These are phyloP conservation scores for Myodes glareolus DNA, from an alignment of 2,113 vertebrate genomes.

Conservation along the genomic window DNA sequence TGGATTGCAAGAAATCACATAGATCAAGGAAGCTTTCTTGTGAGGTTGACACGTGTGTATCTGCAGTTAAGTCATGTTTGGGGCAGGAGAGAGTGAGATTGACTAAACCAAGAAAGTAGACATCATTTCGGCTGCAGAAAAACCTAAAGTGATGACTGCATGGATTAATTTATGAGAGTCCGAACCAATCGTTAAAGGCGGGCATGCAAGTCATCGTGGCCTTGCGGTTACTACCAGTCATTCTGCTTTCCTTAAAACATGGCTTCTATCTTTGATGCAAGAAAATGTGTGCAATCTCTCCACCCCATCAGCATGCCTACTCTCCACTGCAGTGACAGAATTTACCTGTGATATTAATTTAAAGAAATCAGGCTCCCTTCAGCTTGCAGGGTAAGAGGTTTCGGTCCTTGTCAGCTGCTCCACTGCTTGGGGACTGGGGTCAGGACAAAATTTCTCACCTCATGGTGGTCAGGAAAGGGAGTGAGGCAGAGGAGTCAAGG, in stretches of 20 bases:
- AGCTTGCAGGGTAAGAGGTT: not conserved
- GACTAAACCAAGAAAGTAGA: not conserved
- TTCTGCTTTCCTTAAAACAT: not conserved
- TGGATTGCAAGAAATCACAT: slow-evolving; percentile 7
- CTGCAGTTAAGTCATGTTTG: not conserved
- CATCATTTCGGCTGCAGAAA: not conserved
- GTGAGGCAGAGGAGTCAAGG: not conserved
- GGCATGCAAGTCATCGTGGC: not conserved
- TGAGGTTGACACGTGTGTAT: not conserved
- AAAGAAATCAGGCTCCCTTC: not conserved
- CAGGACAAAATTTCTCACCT: not conserved
- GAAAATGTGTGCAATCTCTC: no score
- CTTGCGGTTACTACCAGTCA: not conserved
- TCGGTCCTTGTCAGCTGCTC: no score
- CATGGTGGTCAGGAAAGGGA: not conserved
- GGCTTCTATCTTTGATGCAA: not conserved
- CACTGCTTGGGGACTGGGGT: not conserved
- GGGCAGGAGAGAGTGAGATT: not conserved
- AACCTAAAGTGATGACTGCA: no score
- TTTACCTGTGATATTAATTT: not conserved
- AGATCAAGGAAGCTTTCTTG: not conserved
- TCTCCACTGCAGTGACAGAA: not conserved
- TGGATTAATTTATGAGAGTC: not conserved
- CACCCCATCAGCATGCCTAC: not conserved
- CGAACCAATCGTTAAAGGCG: not conserved